phyloP scores from a whole-genome alignment of 2,113 vertebrate genomes.

The Ramphastos sulfuratus region DNA sequence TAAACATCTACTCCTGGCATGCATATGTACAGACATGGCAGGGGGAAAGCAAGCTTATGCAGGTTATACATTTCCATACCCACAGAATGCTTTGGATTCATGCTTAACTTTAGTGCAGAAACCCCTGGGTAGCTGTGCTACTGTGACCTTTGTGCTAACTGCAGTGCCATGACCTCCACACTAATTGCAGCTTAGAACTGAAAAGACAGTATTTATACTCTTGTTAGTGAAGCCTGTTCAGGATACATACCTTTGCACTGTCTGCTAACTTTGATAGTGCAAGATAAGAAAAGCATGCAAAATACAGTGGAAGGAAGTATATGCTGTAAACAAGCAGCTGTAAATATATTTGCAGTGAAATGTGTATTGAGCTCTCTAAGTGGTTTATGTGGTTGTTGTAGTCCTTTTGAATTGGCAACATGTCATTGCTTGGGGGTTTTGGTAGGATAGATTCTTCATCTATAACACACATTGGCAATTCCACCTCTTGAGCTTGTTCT shows the following conservation, averaged over 20 bases:
- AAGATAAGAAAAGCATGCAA: not conserved
- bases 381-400: not conserved
- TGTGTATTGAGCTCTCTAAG: not conserved
- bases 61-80: not conserved
- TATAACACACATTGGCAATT: not conserved
- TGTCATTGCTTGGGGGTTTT: not conserved
- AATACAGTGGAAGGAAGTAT: not conserved
- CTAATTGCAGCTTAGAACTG: constrained; percentile 11
- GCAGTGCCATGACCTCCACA: not conserved
- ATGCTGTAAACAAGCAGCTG: not conserved
- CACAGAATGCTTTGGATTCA: not conserved
- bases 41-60: not conserved
- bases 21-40: not conserved
- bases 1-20: constrained; percentile 2
- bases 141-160: constrained; percentile 16
- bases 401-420: not conserved
- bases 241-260: not conserved
- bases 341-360: not conserved
- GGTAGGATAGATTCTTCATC: not conserved
- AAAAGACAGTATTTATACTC: constrained; percentile 24
- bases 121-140: not conserved
- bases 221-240: constrained; percentile 16
- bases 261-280: constrained; percentile 22
- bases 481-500: not conserved
- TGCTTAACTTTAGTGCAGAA: not conserved